Evolutionary conservation across 2,797 vertebrate species (phyloP), one percentile per base, ranked within the genome.

Genomic region (Micropoecilia bifurca): DNA sequence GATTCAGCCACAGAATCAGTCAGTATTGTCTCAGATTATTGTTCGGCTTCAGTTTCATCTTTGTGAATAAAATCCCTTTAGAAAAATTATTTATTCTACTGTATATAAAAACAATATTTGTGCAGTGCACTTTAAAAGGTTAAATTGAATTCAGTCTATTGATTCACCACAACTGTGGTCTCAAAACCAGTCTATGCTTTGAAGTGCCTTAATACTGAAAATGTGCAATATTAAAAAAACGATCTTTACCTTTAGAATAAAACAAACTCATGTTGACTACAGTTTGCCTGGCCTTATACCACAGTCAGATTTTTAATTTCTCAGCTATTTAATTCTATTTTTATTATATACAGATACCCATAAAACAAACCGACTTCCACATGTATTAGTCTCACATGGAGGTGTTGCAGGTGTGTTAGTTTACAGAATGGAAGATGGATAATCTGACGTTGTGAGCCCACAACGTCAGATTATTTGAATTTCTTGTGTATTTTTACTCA

Each of bases 1-100:
- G 79, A 84, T 81, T 90, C 78, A 82, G 61, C 75, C 46, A 45
- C 72, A 74, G 72, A 85, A 80, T 82, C 79, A 80, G 75, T 74
- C 55, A 87, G 83, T 78, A 78, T 74, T 77, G 55, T 83, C 63
- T 75, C 13, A 75, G 68, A 84, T 84, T 79, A 46, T 43, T 80
- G 61, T 81, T 74, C 78, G 80, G 81, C 73, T 81, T 74, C 74
- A 25, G n/a, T 30, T 80, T 48, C 6, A 63, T 68, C n/a, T 7
- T 30, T 61, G 59, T 14, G 74, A 75, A 61, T 73, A 33, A 48
- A 25, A 25, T 30, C 45, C 41, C 47, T 69, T 12, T 43, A 33
- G 48, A 72, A 72, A 76, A 0, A 47, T 53, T 46, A 33, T 59
- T 50, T 68, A 69, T 57, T 10, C 48, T 76, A n/a, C n/a, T n/a